These are phyloP conservation scores for Lamprotornis superbus DNA, from an alignment of 2,113 vertebrate species.

Conservation along the genomic window DNA sequence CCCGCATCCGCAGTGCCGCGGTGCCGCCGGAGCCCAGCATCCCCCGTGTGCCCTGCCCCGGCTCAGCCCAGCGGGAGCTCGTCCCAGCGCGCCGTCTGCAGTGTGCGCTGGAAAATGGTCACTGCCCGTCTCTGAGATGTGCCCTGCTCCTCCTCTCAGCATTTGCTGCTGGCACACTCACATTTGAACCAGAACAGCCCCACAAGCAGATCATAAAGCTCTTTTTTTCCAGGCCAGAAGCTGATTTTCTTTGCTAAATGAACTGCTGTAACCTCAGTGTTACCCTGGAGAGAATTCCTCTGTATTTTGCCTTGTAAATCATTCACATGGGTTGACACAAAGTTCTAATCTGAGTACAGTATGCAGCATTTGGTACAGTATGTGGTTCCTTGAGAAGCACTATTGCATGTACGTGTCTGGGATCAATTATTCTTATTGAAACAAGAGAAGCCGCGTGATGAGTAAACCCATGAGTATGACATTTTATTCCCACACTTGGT, in stretches of 20 bases:
- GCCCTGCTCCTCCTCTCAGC: neutral
- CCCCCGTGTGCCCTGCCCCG: neutral
- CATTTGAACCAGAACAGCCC: neutral
- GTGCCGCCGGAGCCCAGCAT: neutral
- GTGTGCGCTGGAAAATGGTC: neutral
- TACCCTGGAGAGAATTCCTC: constrained; percentile 33
- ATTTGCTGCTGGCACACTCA: neutral
- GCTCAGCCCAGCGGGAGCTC: neutral
- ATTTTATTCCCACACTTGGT: constrained; percentile 10
- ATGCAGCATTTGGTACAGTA: neutral
- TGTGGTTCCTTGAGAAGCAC: neutral
- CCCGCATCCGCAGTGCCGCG: fast-evolving
- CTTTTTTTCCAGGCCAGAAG: neutral
- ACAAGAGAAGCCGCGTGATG: neutral
- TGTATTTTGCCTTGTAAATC: neutral
- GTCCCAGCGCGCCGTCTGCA: neutral
- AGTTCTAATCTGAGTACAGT: neutral
- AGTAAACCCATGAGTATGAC: neutral
- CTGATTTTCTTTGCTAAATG: neutral
- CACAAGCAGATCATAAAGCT: neutral
- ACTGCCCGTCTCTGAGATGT: neutral
- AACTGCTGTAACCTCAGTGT: constrained; percentile 5
- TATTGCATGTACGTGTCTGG: neutral
- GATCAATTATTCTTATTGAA: constrained; percentile 40
- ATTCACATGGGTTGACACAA: neutral